These are phyloP conservation scores for Planiliza haematocheilus DNA, from an alignment of 2,113 vertebrate species.

Conservation along the genomic window DNA sequence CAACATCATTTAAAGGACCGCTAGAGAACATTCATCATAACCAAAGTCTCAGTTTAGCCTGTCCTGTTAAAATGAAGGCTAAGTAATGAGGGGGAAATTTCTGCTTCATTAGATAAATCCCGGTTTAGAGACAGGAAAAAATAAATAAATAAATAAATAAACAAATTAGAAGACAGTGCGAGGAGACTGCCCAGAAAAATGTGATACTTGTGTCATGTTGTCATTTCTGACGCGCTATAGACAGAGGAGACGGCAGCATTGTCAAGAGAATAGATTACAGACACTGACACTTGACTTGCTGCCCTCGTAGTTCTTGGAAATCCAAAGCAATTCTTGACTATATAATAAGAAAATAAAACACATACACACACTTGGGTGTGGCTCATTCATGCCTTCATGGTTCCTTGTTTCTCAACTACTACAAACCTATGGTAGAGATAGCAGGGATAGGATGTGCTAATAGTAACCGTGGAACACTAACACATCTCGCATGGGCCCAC, in stretches of 20 bases:
- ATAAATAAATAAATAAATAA: background rate
- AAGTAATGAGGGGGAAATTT: constrained; percentile 24
- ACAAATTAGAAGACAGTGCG: background rate
- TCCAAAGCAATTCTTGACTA: constrained; percentile 11
- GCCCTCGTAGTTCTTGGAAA: constrained; percentile 3
- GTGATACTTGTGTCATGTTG: constrained; percentile 10
- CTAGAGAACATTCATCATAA: constrained; percentile 56
- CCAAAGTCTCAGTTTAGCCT: constrained; percentile 45
- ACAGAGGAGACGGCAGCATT: background rate
- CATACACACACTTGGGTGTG: constrained; percentile 1
- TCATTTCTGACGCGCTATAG: background rate
- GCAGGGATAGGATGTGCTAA: constrained; percentile 22
- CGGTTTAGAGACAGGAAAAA: constrained; percentile 1
- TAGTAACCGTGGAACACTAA: constrained; percentile 13
- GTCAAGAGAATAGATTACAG: constrained; percentile 5
- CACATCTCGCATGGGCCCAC: constrained; percentile 37
- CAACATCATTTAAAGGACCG: constrained; percentile 48
- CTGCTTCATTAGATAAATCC: constrained; percentile 23
- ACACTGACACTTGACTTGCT: constrained; percentile 8
- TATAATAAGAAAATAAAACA: constrained; percentile 11
- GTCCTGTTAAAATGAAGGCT: constrained; percentile 34
- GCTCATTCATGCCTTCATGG: constrained; percentile 26
- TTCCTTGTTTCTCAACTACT: constrained; percentile 16
- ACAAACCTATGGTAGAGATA: constrained; percentile 39
- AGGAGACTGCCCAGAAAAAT: background rate